phyloP scores from a whole-genome alignment of 2,113 vertebrate species.

The Vimba vimba region DNA sequence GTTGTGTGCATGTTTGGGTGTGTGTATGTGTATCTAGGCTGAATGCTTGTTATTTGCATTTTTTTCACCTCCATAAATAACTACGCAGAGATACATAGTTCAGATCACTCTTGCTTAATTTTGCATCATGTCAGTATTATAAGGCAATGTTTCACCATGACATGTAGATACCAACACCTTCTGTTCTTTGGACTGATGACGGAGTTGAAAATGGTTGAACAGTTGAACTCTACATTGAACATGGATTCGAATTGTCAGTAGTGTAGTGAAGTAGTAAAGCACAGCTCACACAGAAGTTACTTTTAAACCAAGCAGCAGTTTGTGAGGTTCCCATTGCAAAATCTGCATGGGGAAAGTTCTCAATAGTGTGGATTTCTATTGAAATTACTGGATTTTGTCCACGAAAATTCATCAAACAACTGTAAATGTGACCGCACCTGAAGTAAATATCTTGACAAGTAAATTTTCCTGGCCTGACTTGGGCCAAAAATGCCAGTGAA shows the following conservation, averaged over 20 bases:
- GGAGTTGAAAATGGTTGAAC: background rate
- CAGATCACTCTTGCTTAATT: background rate
- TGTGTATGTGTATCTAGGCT: slow-evolving; percentile 1
- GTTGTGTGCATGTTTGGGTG: slow-evolving; percentile 11
- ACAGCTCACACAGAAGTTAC: background rate
- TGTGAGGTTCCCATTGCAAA: background rate
- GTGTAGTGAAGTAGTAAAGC: background rate
- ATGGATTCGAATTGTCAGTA: background rate
- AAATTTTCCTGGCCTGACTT: background rate
- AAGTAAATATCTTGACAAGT: background rate
- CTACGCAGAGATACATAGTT: background rate
- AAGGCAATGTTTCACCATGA: background rate
- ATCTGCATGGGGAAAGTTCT: background rate
- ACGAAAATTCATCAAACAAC: background rate
- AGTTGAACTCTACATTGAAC: background rate
- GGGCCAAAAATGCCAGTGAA: background rate
- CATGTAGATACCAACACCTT: background rate
- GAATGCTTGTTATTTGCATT: slow-evolving; percentile 32
- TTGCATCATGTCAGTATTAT: background rate
- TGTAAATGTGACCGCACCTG: background rate
- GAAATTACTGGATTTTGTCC: background rate
- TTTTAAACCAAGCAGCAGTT: background rate
- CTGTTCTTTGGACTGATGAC: background rate
- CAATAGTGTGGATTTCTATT: background rate
- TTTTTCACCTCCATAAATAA: slow-evolving; percentile 37